Percentiles rank a stretch among this genome's conserved stretches.
These are phyloP conservation scores for Volucella inanis DNA, from an alignment of 2,888 invertebrate species.

Conservation along the genomic window DNA sequence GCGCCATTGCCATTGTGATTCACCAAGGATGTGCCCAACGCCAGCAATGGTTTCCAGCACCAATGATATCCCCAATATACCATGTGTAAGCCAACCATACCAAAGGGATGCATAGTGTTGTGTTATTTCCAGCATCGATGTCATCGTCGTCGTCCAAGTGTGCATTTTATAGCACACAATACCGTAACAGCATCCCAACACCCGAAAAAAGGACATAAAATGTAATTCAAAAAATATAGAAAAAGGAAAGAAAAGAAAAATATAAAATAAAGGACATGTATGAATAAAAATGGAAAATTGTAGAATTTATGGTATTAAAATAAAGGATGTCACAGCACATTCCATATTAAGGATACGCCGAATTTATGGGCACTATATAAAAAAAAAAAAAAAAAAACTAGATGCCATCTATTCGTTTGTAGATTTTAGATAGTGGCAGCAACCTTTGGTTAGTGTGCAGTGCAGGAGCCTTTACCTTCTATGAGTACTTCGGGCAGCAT, in stretches of 20 bases:
- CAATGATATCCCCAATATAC: no score
- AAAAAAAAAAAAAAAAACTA: conserved; percentile 6
- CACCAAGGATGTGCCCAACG: conserved; percentile 18
- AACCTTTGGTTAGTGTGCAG: no score
- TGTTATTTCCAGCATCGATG: conserved; percentile 25
- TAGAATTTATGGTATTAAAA: conserved; percentile 72
- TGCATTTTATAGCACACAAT: conserved; percentile 66
- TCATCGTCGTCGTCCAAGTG: conserved; percentile 53
- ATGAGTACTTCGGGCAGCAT: neutral
- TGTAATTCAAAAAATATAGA: conserved; percentile 25
- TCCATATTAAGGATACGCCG: conserved; percentile 60
- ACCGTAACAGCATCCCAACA: conserved; percentile 28
- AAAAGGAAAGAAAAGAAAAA: conserved; percentile 31
- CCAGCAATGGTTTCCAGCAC: no score
- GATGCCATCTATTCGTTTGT: conserved; percentile 11
- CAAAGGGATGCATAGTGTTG: neutral
- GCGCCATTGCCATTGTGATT: conserved; percentile 15
- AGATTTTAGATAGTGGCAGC: no score
- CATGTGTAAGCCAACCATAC: no score
- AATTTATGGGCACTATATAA: conserved; percentile 68
- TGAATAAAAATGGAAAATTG: conserved; percentile 73
- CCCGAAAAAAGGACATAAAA: neutral
- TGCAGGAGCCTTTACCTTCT: no score
- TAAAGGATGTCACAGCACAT: conserved; percentile 72
- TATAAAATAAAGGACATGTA: conserved; percentile 36